phyloP scores from a whole-genome alignment of 2,888 invertebrate genomes.

The Fissipunctia ypsillon region DNA sequence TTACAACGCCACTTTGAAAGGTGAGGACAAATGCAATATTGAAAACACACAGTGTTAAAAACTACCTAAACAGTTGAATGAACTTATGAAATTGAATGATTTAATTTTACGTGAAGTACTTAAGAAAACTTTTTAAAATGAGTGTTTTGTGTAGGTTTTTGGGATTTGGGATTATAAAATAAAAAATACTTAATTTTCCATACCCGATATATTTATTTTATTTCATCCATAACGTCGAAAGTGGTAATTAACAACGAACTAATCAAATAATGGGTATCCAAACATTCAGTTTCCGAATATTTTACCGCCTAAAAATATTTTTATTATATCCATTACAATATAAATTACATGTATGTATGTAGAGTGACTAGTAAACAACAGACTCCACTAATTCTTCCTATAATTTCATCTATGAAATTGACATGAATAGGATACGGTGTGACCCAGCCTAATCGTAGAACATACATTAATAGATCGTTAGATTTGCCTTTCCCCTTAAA shows the following conservation, averaged over 20 bases:
- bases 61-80: neutral
- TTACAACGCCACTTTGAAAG: neutral
- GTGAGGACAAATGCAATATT: too few relatives aligned
- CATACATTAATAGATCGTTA: constrained; percentile 59
- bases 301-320: constrained; percentile 77
- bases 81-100: neutral
- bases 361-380: constrained; percentile 78
- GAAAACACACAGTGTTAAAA: neutral
- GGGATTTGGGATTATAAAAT: constrained; percentile 40
- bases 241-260: constrained; percentile 84
- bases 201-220: constrained; percentile 85
- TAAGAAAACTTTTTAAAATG: neutral
- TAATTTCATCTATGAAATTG: constrained; percentile 72
- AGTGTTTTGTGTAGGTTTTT: neutral
- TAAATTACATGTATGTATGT: constrained; percentile 86
- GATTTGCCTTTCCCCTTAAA: constrained; percentile 75
- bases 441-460: constrained; percentile 78
- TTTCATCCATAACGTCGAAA: constrained; percentile 83
- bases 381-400: constrained; percentile 67
- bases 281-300: constrained; percentile 79
- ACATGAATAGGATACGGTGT: constrained; percentile 69
- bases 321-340: constrained; percentile 69
- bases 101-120: neutral
- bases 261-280: constrained; percentile 82
- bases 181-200: constrained; percentile 68